These are phyloP conservation scores for Macrophya alboannulata DNA, from an alignment of 2,888 invertebrate genomes.

Conservation along the genomic window DNA sequence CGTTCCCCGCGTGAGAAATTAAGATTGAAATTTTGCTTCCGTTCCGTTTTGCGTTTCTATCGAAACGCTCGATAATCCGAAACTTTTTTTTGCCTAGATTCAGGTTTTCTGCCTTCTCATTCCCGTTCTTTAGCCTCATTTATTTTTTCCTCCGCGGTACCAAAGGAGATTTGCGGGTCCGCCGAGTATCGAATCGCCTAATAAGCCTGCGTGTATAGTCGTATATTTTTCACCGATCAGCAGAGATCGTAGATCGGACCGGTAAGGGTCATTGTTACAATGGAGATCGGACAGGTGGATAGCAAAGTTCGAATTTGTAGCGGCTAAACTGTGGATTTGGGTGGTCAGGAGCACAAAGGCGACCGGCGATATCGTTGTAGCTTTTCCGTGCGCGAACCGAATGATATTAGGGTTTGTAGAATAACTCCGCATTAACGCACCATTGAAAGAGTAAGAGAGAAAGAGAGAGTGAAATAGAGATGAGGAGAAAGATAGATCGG, in stretches of 20 bases:
- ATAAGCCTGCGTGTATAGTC: constrained; percentile 40
- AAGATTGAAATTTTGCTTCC: background rate
- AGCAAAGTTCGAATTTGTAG: constrained; percentile 51
- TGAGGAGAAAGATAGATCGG: constrained; percentile 21
- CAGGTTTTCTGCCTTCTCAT: constrained; percentile 1
- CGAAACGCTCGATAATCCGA: background rate
- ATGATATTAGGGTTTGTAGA: constrained; percentile 45
- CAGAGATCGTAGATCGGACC: constrained; percentile 51
- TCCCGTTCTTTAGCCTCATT: background rate
- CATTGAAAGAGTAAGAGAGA: constrained; percentile 19
- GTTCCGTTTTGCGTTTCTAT: background rate
- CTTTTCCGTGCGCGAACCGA: constrained; percentile 44
- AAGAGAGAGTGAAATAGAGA: constrained; percentile 4
- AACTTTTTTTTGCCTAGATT: background rate
- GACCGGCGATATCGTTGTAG: constrained; percentile 26
- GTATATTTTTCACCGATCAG: constrained; percentile 50
- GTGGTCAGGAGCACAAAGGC: constrained; percentile 49
- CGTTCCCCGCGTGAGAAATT: constrained; percentile 18
- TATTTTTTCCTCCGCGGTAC: background rate
- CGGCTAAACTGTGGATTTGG: constrained; percentile 52
- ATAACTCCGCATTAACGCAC: constrained; percentile 44
- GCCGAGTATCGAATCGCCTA: constrained; percentile 21
- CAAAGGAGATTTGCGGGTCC: constrained; percentile 17
- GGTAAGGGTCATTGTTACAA: constrained; percentile 52
- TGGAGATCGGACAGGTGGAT: constrained; percentile 55